Evolutionary conservation across 2,797 vertebrate species (phyloP), one percentile per base, ranked within the genome.

Genomic region (Anguilla pacifica): DNA sequence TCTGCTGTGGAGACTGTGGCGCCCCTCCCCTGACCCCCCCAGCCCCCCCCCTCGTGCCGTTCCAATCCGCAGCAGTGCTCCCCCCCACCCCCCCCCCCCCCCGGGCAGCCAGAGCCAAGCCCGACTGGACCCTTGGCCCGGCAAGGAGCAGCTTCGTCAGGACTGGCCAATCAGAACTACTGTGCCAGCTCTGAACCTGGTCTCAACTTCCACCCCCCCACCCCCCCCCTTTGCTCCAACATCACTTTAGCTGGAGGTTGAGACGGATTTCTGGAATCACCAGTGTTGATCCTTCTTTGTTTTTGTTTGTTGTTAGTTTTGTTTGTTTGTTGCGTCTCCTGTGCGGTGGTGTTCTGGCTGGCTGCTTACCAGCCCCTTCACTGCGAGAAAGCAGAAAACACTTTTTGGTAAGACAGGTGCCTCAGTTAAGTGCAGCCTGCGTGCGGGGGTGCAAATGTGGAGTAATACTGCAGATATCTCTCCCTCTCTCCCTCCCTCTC

Each of bases 211-310:
- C 59, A 87, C 31, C 31, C 31, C 31, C 31, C 31, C 31, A 31
- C 90, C 87, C 92, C 91, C 92, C 92, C 92, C 90, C 93, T 94
- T 94, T 93, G 94, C 94, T 94, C 95, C 94, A 94, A 93, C 93
- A 95, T 96, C 94, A 96, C 95, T 95, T 95, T 94, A 95, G 94
- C 95, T 96, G 95, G 94, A 96, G 94, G 93, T 94, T 92, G 93
- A 94, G 92, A 94, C 93, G 93, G 95, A 95, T 94, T 94, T 95
- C 94, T 95, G 94, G 94, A 94, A 92, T 94, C 93, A 91, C 94
- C 95, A 95, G 94, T 95, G 93, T 95, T 89, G 89, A 91, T 87
- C 86, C 59, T 51, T 7, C 88, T 91, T 89, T 89, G 53, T 92
- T 91, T 90, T 93, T 61, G 90, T 90, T 90, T 93, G 94, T 94